These are phyloP conservation scores for Stramonita haemastoma DNA, from an alignment of 2,888 invertebrate genomes.

Conservation along the genomic window DNA sequence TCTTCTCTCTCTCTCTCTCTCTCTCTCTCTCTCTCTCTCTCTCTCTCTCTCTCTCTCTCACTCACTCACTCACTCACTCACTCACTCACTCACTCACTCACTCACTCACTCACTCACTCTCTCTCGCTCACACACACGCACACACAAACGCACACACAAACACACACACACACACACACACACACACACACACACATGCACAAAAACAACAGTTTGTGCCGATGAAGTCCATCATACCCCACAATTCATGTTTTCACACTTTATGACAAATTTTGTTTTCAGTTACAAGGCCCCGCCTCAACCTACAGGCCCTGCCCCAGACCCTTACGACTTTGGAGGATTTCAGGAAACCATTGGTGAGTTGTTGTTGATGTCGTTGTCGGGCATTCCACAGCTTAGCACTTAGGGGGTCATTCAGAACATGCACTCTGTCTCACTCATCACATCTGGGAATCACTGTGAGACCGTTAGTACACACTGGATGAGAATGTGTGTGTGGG, in stretches of 20 bases:
- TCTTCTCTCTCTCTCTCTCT: neutral
- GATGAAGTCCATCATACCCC: neutral
- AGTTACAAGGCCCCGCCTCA: conserved; percentile 62
- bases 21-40: neutral
- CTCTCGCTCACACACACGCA: neutral
- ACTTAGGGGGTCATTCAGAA: no score
- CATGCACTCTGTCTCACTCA: no score
- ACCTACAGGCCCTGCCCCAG: conserved; percentile 55
- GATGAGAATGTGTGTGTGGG: no score
- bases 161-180: no score
- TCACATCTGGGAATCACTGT: no score
- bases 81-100: neutral
- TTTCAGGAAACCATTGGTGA: conserved; percentile 48
- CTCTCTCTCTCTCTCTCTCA: neutral
- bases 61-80: neutral
- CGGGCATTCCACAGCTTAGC: no score
- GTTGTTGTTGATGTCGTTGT: neutral
- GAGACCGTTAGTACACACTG: no score
- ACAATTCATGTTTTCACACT: neutral
- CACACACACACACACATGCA: no score
- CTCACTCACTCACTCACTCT: neutral
- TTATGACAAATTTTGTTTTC: neutral
- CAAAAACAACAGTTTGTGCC: no score
- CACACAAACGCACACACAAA: no score
- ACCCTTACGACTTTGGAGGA: conserved; percentile 47